Evolutionary conservation across 30 jellyfish, hydroid and myxozoan genomes (phyloP).

Genomic region (Haliclystus octoradiatus): DNA sequence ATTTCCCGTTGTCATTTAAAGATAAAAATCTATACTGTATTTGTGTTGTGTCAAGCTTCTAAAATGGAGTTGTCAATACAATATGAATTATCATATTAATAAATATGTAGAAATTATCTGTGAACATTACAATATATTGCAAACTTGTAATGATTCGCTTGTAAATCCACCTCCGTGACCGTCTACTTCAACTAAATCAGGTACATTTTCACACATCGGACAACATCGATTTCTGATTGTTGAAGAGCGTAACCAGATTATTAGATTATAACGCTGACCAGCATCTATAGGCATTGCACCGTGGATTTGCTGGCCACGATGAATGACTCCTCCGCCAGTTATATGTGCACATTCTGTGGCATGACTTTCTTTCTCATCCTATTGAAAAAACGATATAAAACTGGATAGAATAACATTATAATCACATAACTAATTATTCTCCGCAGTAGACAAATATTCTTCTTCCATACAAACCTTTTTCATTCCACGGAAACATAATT

Average conservation of each 20-base stretch:
- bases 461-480: conserved; percentile 27
- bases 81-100: too few relatives aligned
- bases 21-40: too few relatives aligned
- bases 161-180: conserved; percentile 86
- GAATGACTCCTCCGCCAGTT: conserved; percentile 44
- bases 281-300: conserved; percentile 81
- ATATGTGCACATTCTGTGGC: conserved; percentile 19
- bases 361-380: conserved; percentile 2
- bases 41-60: too few relatives aligned
- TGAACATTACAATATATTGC: conserved; percentile 16
- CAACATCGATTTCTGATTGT: conserved; percentile 49
- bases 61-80: too few relatives aligned
- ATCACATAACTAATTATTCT: neutral
- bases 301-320: conserved; percentile 86
- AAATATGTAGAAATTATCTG: neutral
- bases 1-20: too few relatives aligned
- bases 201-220: conserved; percentile 77
- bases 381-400: neutral
- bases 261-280: conserved; percentile 66
- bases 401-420: neutral
- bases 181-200: conserved; percentile 39
- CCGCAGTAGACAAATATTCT: neutral
- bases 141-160: conserved; percentile 23
- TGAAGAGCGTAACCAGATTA: conserved; percentile 88
- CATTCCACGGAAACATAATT: conserved; percentile 57